Conservation (phyloP, 2,113 vertebrate genomes). For the Zosterops lateralis region DNA sequence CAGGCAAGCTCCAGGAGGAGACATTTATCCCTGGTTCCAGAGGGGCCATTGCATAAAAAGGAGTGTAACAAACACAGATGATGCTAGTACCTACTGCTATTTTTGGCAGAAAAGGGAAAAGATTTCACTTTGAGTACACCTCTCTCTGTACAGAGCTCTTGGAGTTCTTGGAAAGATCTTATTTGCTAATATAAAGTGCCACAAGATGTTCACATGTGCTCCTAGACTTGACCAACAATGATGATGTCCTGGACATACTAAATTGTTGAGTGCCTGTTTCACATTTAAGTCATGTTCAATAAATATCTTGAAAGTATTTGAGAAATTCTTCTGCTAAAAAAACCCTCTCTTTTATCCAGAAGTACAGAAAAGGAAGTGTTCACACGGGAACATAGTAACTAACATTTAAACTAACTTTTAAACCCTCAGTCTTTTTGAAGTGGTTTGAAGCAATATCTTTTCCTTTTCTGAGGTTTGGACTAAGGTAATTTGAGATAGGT, state of each 20-base stretch:
- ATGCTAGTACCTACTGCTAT: fast-evolving
- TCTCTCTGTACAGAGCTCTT: background rate
- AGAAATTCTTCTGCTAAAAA: background rate
- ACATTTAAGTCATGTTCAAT: background rate
- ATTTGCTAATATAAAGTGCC: background rate
- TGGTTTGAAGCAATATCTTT: background rate
- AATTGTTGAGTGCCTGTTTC: background rate
- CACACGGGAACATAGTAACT: background rate
- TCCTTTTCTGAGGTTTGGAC: background rate
- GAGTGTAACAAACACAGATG: background rate
- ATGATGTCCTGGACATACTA: background rate
- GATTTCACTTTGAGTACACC: background rate
- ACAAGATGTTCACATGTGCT: background rate
- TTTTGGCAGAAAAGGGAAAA: background rate
- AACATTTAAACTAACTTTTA: background rate
- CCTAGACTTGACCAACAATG: background rate
- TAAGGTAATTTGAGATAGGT: background rate
- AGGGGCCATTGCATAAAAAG: background rate
- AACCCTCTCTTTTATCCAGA: background rate
- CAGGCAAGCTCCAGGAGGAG: background rate
- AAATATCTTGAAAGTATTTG: background rate
- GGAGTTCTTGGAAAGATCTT: background rate
- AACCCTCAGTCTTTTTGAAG: background rate
- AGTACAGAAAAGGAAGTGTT: background rate
- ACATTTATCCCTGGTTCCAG: background rate